phyloP scores from a whole-genome alignment of 2,888 invertebrate genomes.

The Microctonus aethiopoides region DNA sequence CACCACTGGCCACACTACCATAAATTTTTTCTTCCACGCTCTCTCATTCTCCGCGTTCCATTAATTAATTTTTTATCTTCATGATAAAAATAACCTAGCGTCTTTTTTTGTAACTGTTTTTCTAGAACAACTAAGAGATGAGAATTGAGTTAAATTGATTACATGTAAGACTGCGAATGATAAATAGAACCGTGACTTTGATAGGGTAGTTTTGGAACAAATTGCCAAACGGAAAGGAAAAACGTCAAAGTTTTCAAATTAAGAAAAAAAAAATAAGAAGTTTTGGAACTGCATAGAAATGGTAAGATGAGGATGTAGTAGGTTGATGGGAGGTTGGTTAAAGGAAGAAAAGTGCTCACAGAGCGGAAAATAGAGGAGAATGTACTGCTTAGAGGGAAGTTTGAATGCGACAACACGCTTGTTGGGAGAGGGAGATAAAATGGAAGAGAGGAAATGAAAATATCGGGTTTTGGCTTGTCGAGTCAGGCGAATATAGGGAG shows the following conservation, averaged over 20 bases:
- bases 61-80: slow-evolving; percentile 2
- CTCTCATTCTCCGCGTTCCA: neutral
- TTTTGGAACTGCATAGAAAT: neutral
- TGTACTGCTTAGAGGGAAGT: slow-evolving; percentile 32
- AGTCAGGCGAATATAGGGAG: slow-evolving; percentile 4
- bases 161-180: neutral
- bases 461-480: slow-evolving; percentile 29
- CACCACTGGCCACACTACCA: neutral
- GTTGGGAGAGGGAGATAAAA: slow-evolving; percentile 3
- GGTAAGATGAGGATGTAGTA: neutral
- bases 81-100: neutral
- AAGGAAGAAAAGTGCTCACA: slow-evolving; percentile 16
- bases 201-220: neutral
- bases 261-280: too few relatives aligned
- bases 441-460: slow-evolving; percentile 29
- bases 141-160: too few relatives aligned
- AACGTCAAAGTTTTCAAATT: neutral
- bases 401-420: slow-evolving; percentile 19
- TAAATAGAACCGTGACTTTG: neutral
- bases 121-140: neutral
- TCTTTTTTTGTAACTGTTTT: neutral
- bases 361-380: slow-evolving; percentile 30
- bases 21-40: neutral
- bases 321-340: neutral
- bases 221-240: neutral